These are phyloP conservation scores for Eudemis profundana DNA, from an alignment of 2,888 invertebrate genomes.

Conservation along the genomic window DNA sequence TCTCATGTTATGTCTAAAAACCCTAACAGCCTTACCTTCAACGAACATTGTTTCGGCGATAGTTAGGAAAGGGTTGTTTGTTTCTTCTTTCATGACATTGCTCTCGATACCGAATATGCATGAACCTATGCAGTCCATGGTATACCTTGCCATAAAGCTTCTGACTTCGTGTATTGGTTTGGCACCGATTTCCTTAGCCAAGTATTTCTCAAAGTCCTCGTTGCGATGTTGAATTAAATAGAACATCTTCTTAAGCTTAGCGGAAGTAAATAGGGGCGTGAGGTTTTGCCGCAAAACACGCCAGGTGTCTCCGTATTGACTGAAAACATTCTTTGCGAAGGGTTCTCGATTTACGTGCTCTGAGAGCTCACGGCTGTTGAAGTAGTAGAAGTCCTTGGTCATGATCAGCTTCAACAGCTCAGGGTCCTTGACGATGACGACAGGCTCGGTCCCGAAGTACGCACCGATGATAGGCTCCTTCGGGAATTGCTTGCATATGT, in stretches of 20 bases:
- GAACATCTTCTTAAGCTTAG: constrained; percentile 75
- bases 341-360: constrained; percentile 59
- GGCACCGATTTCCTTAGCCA: constrained; percentile 54
- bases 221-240: constrained; percentile 61
- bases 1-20: background rate
- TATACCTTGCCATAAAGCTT: constrained; percentile 58
- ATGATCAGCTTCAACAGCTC: constrained; percentile 62
- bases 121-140: constrained; percentile 66
- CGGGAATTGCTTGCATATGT: constrained; percentile 60
- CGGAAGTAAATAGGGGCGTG: constrained; percentile 67
- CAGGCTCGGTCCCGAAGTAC: constrained; percentile 67
- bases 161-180: constrained; percentile 54
- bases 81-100: constrained; percentile 54
- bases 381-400: constrained; percentile 69
- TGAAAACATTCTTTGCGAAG: constrained; percentile 60
- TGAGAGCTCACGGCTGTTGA: constrained; percentile 63
- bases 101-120: constrained; percentile 69
- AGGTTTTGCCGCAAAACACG: constrained; percentile 67
- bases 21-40: background rate
- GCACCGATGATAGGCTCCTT: constrained; percentile 63
- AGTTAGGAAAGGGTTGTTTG: constrained; percentile 1
- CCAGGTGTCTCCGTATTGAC: constrained; percentile 66
- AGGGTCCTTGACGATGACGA: constrained; percentile 65
- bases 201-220: constrained; percentile 55
- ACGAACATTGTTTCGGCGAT: constrained; percentile 21